A percentile compares a stretch with the other conserved stretches of the same genome.
phyloP scores from a whole-genome alignment of 2,888 invertebrate genomes.

The Noctua janthe region DNA sequence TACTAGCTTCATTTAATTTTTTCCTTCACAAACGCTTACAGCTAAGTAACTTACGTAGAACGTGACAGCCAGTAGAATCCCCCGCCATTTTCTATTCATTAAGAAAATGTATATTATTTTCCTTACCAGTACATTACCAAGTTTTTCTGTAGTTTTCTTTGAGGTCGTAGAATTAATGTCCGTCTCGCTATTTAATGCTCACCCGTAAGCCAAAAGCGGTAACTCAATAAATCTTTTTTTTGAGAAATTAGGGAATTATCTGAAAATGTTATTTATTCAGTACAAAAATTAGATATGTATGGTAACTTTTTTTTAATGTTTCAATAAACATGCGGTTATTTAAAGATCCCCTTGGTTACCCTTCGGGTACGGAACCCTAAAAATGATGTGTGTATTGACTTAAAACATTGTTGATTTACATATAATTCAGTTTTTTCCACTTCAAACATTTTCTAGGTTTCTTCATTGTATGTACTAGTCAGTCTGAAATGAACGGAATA shows the following conservation, averaged over 20 bases:
- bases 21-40: conserved; percentile 9
- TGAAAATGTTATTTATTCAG: not conserved
- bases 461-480: not conserved
- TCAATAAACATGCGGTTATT: not conserved
- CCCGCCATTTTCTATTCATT: conserved; percentile 58
- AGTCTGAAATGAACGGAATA: not conserved
- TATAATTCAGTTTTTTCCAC: not conserved
- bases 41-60: conserved; percentile 32
- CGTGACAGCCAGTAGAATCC: conserved; percentile 18
- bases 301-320: not conserved
- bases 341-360: no score
- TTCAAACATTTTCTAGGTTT: not conserved
- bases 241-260: not conserved
- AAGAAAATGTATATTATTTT: conserved; percentile 60
- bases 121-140: conserved; percentile 47
- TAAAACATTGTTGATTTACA: not conserved
- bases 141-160: conserved; percentile 60
- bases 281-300: not conserved
- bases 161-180: conserved; percentile 69
- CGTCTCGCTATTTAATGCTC: conserved; percentile 51
- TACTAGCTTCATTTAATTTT: not conserved
- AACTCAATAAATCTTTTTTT: not conserved
- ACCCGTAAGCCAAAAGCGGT: not conserved
- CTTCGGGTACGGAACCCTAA: no score
- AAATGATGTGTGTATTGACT: no score